Evolutionary conservation across 2,888 invertebrate species (phyloP).

Genomic region (Sturmia bella): DNA sequence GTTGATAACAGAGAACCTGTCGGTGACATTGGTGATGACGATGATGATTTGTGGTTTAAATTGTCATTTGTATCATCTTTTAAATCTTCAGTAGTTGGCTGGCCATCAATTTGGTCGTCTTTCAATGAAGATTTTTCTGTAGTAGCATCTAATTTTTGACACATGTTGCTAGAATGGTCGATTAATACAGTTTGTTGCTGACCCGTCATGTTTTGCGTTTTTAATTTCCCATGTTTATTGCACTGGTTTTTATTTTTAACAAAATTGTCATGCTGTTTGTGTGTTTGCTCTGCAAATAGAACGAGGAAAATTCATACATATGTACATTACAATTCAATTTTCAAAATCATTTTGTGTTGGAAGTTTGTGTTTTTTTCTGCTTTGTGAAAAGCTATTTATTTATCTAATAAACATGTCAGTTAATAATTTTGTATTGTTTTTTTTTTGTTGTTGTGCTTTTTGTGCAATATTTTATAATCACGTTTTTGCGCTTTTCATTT

Average conservation of each 20-base stretch:
- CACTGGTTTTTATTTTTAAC: constrained; percentile 76
- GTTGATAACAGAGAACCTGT: constrained; percentile 50
- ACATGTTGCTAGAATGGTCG: constrained; percentile 61
- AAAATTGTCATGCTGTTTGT: constrained; percentile 71
- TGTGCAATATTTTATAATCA: constrained; percentile 69
- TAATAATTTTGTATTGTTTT: constrained; percentile 58
- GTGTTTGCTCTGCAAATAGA: constrained; percentile 70
- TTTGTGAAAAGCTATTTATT: constrained; percentile 53
- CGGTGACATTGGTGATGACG: constrained; percentile 33
- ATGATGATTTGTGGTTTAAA: constrained; percentile 61
- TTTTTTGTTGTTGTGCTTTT: constrained; percentile 25
- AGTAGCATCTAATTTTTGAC: constrained; percentile 57
- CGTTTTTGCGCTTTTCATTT: constrained; percentile 59
- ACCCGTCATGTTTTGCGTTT: constrained; percentile 76
- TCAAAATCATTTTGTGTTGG: constrained; percentile 40
- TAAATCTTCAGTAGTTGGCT: constrained; percentile 71
- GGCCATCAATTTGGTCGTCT: constrained; percentile 57
- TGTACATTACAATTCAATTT: neutral
- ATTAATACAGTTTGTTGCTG: constrained; percentile 61
- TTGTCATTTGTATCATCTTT: constrained; percentile 60
- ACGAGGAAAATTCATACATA: constrained; percentile 29
- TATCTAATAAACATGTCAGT: constrained; percentile 70
- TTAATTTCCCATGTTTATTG: constrained; percentile 74
- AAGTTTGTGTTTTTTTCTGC: constrained; percentile 5
- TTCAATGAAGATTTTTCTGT: constrained; percentile 49